Evolutionary conservation across 2,113 vertebrate genomes (phyloP).

Genomic region (Lutjanus erythropterus): DNA sequence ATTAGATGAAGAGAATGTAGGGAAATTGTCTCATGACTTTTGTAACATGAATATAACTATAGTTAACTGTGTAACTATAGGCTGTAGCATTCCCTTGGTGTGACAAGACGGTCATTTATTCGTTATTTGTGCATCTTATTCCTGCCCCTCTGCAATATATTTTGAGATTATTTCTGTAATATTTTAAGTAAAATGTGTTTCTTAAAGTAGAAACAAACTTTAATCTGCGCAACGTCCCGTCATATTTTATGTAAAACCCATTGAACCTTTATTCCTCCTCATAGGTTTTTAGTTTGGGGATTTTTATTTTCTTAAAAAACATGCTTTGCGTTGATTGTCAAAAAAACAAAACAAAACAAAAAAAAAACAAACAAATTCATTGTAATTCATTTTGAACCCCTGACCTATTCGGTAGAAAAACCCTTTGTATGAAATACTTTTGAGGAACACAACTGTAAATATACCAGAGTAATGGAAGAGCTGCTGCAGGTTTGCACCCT

Average conservation of each 20-base stretch:
- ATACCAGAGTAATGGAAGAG: no score
- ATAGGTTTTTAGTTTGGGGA: not conserved
- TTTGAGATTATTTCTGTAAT: not conserved
- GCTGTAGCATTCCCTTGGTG: not conserved
- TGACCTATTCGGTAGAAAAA: not conserved
- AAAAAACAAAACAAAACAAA: no score
- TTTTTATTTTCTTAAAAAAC: not conserved
- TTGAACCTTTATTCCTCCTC: not conserved
- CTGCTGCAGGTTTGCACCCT: slow-evolving; percentile 20
- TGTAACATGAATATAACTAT: no score
- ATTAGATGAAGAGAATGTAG: not conserved
- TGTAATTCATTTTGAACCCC: not conserved
- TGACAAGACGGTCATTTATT: slow-evolving; percentile 4
- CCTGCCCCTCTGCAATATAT: not conserved
- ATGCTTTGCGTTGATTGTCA: not conserved
- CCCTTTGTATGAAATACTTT: slow-evolving; percentile 1
- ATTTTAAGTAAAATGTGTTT: slow-evolving; percentile 10
- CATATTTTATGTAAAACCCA: not conserved
- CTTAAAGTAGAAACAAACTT: not conserved
- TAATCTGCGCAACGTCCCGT: accelerated
- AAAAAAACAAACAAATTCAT: no score
- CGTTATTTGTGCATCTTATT: not conserved
- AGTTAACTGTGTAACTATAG: no score
- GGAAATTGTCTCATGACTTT: not conserved
- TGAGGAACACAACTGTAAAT: slow-evolving; percentile 10